Conservation (phyloP, 2,888 invertebrate species). For the Linyphia triangularis region DNA sequence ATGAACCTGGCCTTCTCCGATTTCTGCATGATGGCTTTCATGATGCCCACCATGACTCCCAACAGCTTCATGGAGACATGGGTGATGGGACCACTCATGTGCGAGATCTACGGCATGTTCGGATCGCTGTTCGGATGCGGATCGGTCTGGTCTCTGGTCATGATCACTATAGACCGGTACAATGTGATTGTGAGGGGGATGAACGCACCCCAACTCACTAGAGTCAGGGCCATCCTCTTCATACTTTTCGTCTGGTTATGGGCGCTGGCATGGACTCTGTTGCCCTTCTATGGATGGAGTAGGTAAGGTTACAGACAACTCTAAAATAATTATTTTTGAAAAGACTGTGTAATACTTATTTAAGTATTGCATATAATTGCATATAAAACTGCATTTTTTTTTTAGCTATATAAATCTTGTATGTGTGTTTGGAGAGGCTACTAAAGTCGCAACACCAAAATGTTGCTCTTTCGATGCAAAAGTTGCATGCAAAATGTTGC, state of each 20-base stretch:
- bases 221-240: conserved; percentile 87
- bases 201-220: conserved; percentile 91
- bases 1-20: conserved; percentile 95
- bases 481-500: no score
- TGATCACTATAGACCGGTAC: conserved; percentile 93
- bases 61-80: conserved; percentile 89
- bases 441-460: no score
- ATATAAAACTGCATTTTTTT: no score
- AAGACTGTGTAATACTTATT: no score
- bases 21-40: conserved; percentile 91
- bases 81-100: conserved; percentile 88
- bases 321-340: no score
- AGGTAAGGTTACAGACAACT: conserved; percentile 53
- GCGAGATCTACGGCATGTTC: conserved; percentile 79
- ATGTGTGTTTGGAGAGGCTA: no score
- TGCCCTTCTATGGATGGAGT: conserved; percentile 88
- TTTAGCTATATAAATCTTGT: no score
- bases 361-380: no score
- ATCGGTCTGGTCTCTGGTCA: conserved; percentile 96
- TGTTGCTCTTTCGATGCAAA: no score
- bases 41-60: conserved; percentile 90
- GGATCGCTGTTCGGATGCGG: conserved; percentile 93
- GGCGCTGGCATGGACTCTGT: conserved; percentile 88
- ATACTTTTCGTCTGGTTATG: conserved; percentile 89
- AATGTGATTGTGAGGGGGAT: conserved; percentile 94